Evolutionary conservation across 2,888 invertebrate genomes (phyloP).

Genomic region (Pachliopta kotzebuea): DNA sequence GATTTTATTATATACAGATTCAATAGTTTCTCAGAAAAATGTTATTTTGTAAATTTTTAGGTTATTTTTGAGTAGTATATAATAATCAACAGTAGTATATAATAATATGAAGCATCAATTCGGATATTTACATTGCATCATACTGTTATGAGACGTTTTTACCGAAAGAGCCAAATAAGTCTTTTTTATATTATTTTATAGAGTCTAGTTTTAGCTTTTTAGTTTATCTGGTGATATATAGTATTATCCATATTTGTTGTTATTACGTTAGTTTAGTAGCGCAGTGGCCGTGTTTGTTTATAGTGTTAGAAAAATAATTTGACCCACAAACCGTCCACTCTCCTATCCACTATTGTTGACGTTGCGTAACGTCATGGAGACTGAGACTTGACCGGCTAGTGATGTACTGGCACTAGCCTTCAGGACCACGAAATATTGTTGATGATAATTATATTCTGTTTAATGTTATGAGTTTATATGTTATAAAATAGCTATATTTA

Average conservation of each 20-base stretch:
- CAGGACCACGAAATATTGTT: not conserved
- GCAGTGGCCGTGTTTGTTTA: constrained; percentile 16
- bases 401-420: constrained; percentile 1
- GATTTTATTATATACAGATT: too few relatives aligned
- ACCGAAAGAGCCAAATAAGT: too few relatives aligned
- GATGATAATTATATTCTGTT: not conserved
- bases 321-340: constrained; percentile 22
- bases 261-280: constrained; percentile 8
- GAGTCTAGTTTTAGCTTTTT: not conserved
- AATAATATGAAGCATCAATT: too few relatives aligned
- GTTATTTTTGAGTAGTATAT: too few relatives aligned
- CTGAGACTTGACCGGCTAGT: constrained; percentile 29
- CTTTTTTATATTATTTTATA: not conserved
- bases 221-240: not conserved
- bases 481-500: too few relatives aligned
- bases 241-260: constrained; percentile 44
- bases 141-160: too few relatives aligned
- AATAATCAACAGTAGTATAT: too few relatives aligned
- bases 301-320: constrained; percentile 25
- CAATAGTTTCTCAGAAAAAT: too few relatives aligned
- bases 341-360: constrained; percentile 33
- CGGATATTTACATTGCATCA: too few relatives aligned
- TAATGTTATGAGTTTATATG: not conserved
- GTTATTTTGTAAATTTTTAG: too few relatives aligned
- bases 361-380: constrained; percentile 36